Evolutionary conservation across 1,140 invertebrate genomes (phyloP), one percentile per base, ranked within the genome.

Genomic region (Calosoma granatense): DNA sequence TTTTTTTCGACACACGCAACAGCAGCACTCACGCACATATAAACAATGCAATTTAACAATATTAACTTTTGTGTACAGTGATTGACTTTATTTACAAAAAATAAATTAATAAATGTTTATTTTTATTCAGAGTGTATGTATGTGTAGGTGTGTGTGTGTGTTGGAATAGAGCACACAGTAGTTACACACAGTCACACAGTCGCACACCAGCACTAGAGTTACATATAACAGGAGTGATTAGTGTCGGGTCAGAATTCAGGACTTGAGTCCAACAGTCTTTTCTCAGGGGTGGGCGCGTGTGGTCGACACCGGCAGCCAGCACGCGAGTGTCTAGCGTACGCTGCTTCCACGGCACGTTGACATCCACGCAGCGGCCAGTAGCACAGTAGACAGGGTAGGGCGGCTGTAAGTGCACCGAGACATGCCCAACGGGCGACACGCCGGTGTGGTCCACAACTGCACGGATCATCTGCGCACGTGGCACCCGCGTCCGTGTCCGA

Each of bases 351-450:
- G 53, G 84, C 74, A 57, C 82, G 81, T 60, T 92, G 83, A 70
- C 83, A 86, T 21, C 85, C 88, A 66, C 85, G 81, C 69, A 93
- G 80, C 55, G 93, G 93, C 89, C 90, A 94, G 74, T 96, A 96
- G 69, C 88, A 87, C 71, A 87, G 85, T 58, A 96, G 78, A 73
- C 92, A 95, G 59, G 93, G 93, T 71, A 96, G 78, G 61, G 85
- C 78, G 61, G 90, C 71, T 26, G 90, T 80, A 61, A 94, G 77
- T 19, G 87, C 81, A 19, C 81, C 83, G 64, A 96, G 80, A 71
- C 90, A 93, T 57, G 85, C 83, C 91, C 92, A 94, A 53, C 92
- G 78, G 59, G 85, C 79, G 15, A 78, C 76, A 61, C 82, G 78
- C 20, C 81, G 73, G 57, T 83, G 80, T 0, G 87, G 84, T 22